Conservation (phyloP, 2,888 invertebrate species). For the Melanostoma mellinum region DNA sequence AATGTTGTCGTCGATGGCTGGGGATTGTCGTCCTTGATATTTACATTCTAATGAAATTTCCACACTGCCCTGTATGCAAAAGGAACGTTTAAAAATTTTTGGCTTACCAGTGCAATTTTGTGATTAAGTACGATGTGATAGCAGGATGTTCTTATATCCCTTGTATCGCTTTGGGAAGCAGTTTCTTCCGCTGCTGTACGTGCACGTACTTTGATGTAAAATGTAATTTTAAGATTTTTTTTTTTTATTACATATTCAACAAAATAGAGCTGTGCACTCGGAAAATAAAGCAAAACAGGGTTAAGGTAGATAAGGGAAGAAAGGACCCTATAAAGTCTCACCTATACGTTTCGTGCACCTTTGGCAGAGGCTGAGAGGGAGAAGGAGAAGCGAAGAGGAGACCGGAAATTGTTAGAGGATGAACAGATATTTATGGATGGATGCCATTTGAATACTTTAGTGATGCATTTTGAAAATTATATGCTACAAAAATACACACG, state of each 20-base stretch:
- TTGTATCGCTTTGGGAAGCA: neutral
- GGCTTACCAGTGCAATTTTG: conserved; percentile 34
- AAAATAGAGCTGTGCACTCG: neutral
- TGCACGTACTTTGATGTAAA: neutral
- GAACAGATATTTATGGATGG: conserved; percentile 34
- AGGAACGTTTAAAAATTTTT: conserved; percentile 28
- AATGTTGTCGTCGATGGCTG: neutral
- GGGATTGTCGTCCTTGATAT: neutral
- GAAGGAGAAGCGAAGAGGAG: neutral
- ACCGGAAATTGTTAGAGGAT: conserved; percentile 19
- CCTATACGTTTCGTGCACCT: neutral
- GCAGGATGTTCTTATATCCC: too few relatives aligned
- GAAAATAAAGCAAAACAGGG: neutral
- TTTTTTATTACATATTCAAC: neutral
- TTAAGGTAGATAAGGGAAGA: neutral
- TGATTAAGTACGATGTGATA: neutral
- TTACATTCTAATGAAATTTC: neutral
- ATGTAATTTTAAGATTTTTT: neutral
- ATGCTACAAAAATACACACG: too few relatives aligned
- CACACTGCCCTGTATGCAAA: neutral
- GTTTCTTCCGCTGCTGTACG: too few relatives aligned
- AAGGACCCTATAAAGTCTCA: neutral
- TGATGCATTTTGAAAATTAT: conserved; percentile 1
- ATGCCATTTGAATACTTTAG: conserved; percentile 39
- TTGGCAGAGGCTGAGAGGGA: neutral